Evolutionary conservation across 2,113 vertebrate genomes (phyloP).

Genomic region (Saccopteryx bilineata): DNA sequence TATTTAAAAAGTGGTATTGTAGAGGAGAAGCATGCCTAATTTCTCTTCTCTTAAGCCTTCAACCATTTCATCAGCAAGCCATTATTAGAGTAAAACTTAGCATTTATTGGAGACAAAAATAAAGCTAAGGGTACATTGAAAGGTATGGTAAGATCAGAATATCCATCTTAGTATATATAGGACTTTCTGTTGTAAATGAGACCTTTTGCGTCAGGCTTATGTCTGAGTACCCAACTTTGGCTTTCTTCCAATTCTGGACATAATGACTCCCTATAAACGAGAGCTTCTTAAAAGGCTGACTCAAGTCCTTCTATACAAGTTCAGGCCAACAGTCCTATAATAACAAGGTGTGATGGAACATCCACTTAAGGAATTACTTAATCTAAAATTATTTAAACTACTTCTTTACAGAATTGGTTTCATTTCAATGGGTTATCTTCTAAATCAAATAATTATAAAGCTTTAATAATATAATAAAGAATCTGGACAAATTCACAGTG

Average conservation of each 20-base stretch:
- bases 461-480: slow-evolving; percentile 7
- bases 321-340: not conserved
- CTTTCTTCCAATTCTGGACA: not conserved
- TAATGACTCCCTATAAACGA: not conserved
- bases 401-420: not conserved
- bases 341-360: not conserved
- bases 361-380: not conserved
- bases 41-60: slow-evolving; percentile 19
- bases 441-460: not conserved
- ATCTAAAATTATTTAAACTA: not conserved
- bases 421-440: not conserved
- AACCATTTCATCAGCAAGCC: not conserved
- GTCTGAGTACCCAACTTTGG: not conserved
- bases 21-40: not conserved
- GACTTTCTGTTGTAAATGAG: not conserved
- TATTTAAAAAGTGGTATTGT: slow-evolving; percentile 36
- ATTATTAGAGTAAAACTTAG: slow-evolving; percentile 34
- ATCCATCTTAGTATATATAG: not conserved
- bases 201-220: not conserved
- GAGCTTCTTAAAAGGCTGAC: not conserved
- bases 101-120: slow-evolving; percentile 30
- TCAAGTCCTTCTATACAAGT: not conserved
- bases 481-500: not conserved
- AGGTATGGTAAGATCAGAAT: not conserved
- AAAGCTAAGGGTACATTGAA: not conserved